Base-by-base conservation (phyloP, 92 coral and sea anemone species). In the Palythoa grandiflora region DNA sequence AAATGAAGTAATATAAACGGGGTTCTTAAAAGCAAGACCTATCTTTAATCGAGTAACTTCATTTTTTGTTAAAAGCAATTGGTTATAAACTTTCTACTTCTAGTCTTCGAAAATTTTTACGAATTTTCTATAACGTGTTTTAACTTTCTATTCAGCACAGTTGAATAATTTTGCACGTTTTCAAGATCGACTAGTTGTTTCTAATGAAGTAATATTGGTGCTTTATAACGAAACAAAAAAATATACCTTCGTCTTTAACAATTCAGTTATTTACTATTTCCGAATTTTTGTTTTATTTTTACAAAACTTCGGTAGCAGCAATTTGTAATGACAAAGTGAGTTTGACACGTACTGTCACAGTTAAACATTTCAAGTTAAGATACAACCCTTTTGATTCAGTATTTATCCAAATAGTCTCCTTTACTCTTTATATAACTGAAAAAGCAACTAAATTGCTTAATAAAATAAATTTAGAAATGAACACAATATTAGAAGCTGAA, bases 361-460 rank as follows among this genome's bases (percentile, higher is more conserved):
- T 35, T 78, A 78, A 76, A 78, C 68, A 35, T 60, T 57, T 78
- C 38, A 66, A 78, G 50, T 53, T 68, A 48, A 78, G 13, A 78
- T 60, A 78, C 68, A 4, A 70, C 52, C 55, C 44, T 21, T 14
- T n/a, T 60, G 39, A 61, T 11, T 35, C 7, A 11, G 13, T 16
- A 19, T 9, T 55, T 21, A 28, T 10, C 47, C 40, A 77, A 15
- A 70, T 12, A 6, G 60, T 65, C 60, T 81, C 19, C 28, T 81
- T 68, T 68, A 47, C 35, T 48, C 66, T 53, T 20, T 9, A 16
- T 44, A 28, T 48, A 19, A 65, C n/a, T 65, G 36, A 35, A 50
- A 80, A 81, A 40, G 9, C 76, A 81, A n/a, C 44, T 65, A 65
- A 81, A 47, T 81, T 66, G 35, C 66, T 81, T 50, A 81, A 47